These are phyloP conservation scores for Copidosoma floridanum DNA, from an alignment of 1,140 invertebrate genomes.

Conservation along the genomic window DNA sequence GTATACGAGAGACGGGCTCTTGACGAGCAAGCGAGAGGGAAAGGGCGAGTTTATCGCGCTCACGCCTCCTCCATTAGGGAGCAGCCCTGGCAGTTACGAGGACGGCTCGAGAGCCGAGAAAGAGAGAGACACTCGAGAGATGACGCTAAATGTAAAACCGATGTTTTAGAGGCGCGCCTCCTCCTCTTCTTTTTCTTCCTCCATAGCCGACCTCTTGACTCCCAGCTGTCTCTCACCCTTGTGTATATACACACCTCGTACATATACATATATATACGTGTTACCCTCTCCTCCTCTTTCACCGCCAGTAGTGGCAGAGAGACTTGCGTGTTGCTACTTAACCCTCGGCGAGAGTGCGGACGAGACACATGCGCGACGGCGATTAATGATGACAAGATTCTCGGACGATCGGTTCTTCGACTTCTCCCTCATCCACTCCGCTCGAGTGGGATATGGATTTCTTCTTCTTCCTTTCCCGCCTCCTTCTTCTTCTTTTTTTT, in stretches of 20 bases:
- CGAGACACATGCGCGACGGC: neutral
- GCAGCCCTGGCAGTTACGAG: conserved; percentile 13
- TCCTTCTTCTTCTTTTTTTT: neutral
- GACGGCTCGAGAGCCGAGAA: conserved; percentile 7
- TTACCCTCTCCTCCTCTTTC: no score
- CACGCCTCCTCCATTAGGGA: conserved; percentile 23
- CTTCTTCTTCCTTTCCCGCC: neutral
- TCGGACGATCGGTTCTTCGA: neutral
- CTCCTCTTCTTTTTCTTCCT: no score
- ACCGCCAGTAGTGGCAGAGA: neutral
- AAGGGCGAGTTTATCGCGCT: conserved; percentile 4
- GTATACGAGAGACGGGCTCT: no score
- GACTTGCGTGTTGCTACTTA: conserved; percentile 1
- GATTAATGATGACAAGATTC: conserved; percentile 22
- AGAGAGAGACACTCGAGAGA: conserved; percentile 20
- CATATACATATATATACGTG: no score
- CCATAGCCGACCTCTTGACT: neutral
- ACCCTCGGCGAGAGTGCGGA: neutral
- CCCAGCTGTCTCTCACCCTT: neutral
- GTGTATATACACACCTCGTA: no score
- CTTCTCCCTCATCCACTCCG: neutral
- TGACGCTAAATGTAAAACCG: conserved; percentile 29
- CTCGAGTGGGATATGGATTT: no score
- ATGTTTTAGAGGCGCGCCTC: conserved; percentile 12
- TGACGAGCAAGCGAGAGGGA: conserved; percentile 11